These are phyloP conservation scores for Xylophagus ater DNA, from an alignment of 2,888 invertebrate genomes.

Conservation along the genomic window DNA sequence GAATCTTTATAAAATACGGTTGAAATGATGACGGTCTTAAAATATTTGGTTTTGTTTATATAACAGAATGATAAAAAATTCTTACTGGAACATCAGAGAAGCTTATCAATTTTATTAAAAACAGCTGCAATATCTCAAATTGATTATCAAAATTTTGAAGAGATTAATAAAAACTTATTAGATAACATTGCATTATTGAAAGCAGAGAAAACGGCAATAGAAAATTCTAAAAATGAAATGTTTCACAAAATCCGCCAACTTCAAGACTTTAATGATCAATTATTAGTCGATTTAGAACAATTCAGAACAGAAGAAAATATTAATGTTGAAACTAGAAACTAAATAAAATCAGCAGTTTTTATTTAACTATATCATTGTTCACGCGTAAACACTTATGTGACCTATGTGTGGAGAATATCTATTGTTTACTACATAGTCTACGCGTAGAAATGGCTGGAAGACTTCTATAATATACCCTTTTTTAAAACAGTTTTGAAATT, in stretches of 20 bases:
- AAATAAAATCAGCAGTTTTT: too few relatives aligned
- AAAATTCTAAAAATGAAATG: conserved; percentile 15
- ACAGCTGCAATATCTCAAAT: conserved; percentile 4
- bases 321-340: too few relatives aligned
- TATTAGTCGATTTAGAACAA: conserved; percentile 13
- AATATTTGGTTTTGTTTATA: background rate
- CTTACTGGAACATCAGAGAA: conserved; percentile 13
- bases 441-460: too few relatives aligned
- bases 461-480: too few relatives aligned
- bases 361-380: too few relatives aligned
- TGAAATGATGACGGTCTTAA: too few relatives aligned
- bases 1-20: too few relatives aligned
- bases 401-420: too few relatives aligned
- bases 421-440: too few relatives aligned
- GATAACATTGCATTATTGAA: conserved; percentile 11
- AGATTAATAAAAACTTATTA: background rate
- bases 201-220: conserved; percentile 14
- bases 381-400: too few relatives aligned
- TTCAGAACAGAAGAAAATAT: conserved; percentile 2
- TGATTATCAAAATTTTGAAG: background rate
- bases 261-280: conserved; percentile 16
- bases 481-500: too few relatives aligned
- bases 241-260: conserved; percentile 12
- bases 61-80: conserved; percentile 15
- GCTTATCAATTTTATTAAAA: conserved; percentile 10